phyloP scores from a whole-genome alignment of 2,797 vertebrate species.

The Anguilla marmorata region DNA sequence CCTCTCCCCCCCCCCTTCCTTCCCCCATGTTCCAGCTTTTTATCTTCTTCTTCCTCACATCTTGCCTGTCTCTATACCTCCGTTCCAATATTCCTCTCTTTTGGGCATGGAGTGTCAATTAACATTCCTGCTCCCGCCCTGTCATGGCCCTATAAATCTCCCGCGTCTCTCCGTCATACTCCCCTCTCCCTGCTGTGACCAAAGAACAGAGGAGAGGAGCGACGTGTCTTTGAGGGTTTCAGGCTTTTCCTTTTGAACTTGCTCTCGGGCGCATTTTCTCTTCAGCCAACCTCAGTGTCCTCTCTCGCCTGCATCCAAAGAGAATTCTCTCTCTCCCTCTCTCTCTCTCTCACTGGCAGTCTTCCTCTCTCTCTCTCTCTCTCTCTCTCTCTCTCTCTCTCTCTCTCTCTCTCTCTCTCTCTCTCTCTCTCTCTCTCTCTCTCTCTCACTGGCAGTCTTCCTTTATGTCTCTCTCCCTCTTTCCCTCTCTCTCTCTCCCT shows the following conservation, averaged over 20 bases:
- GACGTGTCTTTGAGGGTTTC: neutral
- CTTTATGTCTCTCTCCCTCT: neutral
- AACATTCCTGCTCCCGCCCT: constrained; percentile 70
- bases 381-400: neutral
- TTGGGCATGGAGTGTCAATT: constrained; percentile 66
- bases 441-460: neutral
- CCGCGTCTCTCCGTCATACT: constrained; percentile 51
- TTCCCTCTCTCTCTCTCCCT: neutral
- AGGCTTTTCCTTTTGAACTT: neutral
- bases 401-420: neutral
- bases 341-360: neutral
- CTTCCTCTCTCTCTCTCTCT: neutral
- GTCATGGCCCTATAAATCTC: constrained; percentile 67
- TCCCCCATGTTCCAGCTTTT: neutral
- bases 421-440: neutral
- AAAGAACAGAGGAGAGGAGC: constrained; percentile 24
- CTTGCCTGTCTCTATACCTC: constrained; percentile 29
- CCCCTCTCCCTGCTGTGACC: constrained; percentile 29
- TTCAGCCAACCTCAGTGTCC: neutral
- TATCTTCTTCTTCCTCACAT: constrained; percentile 31
- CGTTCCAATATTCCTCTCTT: constrained; percentile 50
- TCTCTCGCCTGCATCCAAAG: neutral
- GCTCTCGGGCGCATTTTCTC: neutral
- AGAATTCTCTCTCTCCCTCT: neutral
- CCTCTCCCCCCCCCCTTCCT: neutral